Evolutionary conservation across 2,888 invertebrate species (phyloP).

Genomic region (Eubasilissa splendida): DNA sequence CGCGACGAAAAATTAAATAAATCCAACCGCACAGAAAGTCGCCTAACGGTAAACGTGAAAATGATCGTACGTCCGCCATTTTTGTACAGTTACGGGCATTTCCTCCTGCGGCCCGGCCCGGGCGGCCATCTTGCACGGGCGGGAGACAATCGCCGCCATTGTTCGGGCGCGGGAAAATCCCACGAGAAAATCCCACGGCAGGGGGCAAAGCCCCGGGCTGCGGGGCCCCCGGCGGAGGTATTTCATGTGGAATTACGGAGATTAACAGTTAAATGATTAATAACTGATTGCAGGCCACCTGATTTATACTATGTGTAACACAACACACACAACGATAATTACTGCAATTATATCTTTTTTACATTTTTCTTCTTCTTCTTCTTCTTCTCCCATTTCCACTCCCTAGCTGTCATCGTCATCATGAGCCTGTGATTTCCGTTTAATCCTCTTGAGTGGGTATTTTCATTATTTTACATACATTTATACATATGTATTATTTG

Average conservation of each 20-base stretch:
- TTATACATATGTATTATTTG: too few species aligned
- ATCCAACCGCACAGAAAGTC: neutral
- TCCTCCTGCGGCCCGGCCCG: neutral
- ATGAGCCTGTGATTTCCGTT: too few species aligned
- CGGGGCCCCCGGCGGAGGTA: neutral
- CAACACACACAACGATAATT: too few species aligned
- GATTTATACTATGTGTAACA: too few species aligned
- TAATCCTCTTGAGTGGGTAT: too few species aligned
- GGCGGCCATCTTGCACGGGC: neutral
- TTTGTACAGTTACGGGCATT: neutral
- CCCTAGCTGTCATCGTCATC: too few species aligned
- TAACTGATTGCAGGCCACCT: slow-evolving; percentile 1
- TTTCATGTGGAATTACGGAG: slow-evolving; percentile 11
- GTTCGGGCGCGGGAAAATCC: slow-evolving; percentile 30
- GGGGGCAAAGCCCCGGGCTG: slow-evolving; percentile 9
- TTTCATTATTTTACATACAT: too few species aligned
- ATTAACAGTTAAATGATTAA: slow-evolving; percentile 22
- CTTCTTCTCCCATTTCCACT: too few species aligned
- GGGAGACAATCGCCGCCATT: neutral
- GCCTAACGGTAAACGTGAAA: neutral
- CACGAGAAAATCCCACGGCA: slow-evolving; percentile 35
- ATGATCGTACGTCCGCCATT: neutral
- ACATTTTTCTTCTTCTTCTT: too few species aligned
- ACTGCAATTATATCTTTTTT: too few species aligned
- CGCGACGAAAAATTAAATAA: neutral